A percentile compares a stretch with the other conserved stretches of the same genome.
Conservation (phyloP, 1,140 invertebrate species). For the Grapholita molesta region DNA sequence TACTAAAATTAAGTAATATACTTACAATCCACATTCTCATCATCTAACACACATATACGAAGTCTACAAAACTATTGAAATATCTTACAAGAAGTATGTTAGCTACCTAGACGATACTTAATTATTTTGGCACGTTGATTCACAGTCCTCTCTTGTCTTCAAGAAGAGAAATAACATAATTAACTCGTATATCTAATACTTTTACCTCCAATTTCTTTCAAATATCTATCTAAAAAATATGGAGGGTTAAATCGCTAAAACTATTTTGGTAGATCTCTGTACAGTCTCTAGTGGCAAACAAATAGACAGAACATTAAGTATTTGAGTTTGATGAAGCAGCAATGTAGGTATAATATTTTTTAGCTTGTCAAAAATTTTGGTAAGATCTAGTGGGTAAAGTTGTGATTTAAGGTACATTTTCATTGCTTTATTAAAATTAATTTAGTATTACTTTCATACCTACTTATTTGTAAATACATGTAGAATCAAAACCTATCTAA, state of each 20-base stretch:
- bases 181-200: constrained; percentile 12
- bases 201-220: neutral
- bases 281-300: neutral
- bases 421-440: neutral
- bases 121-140: constrained; percentile 54
- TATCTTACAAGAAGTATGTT: neutral
- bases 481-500: neutral
- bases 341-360: neutral
- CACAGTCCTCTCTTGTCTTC: constrained; percentile 35
- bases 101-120: constrained; percentile 20
- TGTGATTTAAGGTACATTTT: neutral
- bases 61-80: constrained; percentile 11
- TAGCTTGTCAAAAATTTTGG: neutral
- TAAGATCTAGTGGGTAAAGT: neutral
- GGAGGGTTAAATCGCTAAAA: constrained; percentile 19
- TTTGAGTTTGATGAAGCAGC: neutral
- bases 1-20: neutral
- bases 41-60: neutral
- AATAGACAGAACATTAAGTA: neutral
- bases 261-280: neutral
- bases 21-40: neutral
- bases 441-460: neutral
- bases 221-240: constrained; percentile 18
- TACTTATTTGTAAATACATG: neutral
- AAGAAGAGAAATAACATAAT: constrained; percentile 22